Evolutionary conservation across 2,113 vertebrate species (phyloP).

Genomic region (Xiphophorus couchianus): DNA sequence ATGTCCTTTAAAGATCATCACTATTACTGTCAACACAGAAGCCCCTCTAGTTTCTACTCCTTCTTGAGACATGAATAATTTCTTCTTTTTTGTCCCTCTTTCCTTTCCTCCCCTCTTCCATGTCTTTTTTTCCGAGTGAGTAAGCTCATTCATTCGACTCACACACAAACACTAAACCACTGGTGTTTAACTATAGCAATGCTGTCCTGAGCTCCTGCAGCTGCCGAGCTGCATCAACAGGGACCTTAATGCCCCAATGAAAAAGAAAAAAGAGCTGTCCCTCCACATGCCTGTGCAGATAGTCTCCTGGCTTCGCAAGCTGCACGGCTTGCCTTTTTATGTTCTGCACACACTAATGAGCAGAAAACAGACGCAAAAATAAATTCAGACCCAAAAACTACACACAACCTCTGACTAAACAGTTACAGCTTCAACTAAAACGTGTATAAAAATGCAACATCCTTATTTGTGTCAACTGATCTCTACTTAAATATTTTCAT

Average conservation of each 20-base stretch:
- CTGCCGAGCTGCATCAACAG: slow-evolving; percentile 28
- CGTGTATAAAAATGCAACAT: neutral
- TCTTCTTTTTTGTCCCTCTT: slow-evolving; percentile 22
- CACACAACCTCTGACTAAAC: too few species aligned
- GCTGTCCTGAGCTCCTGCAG: slow-evolving; percentile 12
- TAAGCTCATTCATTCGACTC: slow-evolving; percentile 41
- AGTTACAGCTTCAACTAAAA: too few species aligned
- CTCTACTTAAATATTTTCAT: too few species aligned
- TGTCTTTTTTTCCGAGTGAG: slow-evolving; percentile 31
- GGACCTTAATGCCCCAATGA: neutral
- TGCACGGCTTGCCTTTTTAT: neutral
- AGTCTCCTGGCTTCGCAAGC: neutral
- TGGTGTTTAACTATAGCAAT: neutral
- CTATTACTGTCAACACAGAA: slow-evolving; percentile 51
- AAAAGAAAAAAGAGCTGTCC: slow-evolving; percentile 1
- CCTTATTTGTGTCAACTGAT: neutral
- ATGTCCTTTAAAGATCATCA: slow-evolving; percentile 33
- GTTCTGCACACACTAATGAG: neutral
- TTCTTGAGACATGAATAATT: slow-evolving; percentile 43
- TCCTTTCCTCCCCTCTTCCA: slow-evolving; percentile 6
- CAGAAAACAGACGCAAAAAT: neutral
- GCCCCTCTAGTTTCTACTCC: slow-evolving; percentile 13
- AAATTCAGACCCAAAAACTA: neutral
- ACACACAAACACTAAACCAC: slow-evolving; percentile 24
- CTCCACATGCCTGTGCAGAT: neutral